Base-by-base conservation (phyloP, 1,140 invertebrate species). In the Phortica variegata region DNA sequence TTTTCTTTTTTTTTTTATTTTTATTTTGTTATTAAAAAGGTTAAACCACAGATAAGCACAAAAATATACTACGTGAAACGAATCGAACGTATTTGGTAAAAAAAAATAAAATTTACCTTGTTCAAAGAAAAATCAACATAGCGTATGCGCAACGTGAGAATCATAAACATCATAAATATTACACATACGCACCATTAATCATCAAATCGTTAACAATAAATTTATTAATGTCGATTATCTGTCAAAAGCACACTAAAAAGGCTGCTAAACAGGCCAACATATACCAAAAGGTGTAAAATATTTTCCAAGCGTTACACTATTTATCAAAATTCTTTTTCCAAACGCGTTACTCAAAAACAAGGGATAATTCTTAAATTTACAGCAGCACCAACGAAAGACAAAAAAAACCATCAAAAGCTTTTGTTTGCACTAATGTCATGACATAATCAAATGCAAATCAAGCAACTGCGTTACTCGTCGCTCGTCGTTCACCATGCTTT, bases 221-320 rank as follows among this genome's bases (percentile, higher is more conserved):
- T 68, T 60, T 68, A 68, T 68, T 68, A 68, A 60, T 63, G 60
- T 68, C 57, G 62, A 66, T 66, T 63, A 66, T 66, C 54, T 60
- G 40, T 50, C 26, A 29, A 6, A 29, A 34, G 12, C 26, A 29
- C 26, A 6, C 26, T 29, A 7, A 29, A 6, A 29, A 39, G 38
- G 6, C 8, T 16, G 43, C 13, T 29, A 19, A 48, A 46, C 49
- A 66, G 62, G 59, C 60, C 57, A 56, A 66, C 62, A 65, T 66
- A 57, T 54, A 49, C 52, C 45, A 47, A 56, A 53, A 66, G 54
- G 65, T 56, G 50, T n/a, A n/a, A n/a, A n/a, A n/a, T n/a, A n/a
- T n/a, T 57, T 65, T 47, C 43, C 32, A 46, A 29, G 47, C 47
- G 58, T 65, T 58, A 61, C 47, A 48, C 63, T 57, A 66, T 66